Base-by-base conservation (phyloP, 2,888 invertebrate species). In the Tholera decimalis region DNA sequence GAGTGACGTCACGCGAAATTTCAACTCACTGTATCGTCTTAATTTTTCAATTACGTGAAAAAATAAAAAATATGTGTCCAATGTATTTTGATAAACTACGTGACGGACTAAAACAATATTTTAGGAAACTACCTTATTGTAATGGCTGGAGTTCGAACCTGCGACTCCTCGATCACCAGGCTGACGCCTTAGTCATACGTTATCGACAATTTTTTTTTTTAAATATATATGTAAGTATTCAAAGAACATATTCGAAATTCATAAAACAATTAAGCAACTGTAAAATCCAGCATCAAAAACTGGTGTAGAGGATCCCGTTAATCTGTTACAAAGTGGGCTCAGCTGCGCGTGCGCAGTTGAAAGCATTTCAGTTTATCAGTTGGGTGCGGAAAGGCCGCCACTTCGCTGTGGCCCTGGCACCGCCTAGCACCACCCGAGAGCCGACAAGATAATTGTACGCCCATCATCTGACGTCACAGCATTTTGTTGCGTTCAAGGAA, bases 331-430 rank as follows among this genome's bases (percentile, higher is more conserved):
- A 82, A 83, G 57, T 73, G 83, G 79, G 76, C 73, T 82, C 78
- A 82, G 78, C 60, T 87, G 91, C 91, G 89, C 89, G 82, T 76
- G 89, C 89, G 89, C 89, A 79, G 82, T 84, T 83, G 85, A 85
- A 87, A 90, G 89, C 83, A 83, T 88, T 88, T 87, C 73, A 79
- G 79, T 87, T 90, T 92, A 92, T 90, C 90, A 87, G 83, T 83
- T 83, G 84, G 88, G 89, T 84, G 88, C 89, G 89, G 89, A 89
- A 86, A 89, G 90, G 88, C 88, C 88, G 85, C 83, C 75, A 77
- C 71, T 76, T 70, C 70, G 57, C 73, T 73, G 79, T 86, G 86
- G 85, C 88, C 89, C 91, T 91, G 92, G 91, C 85, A 92, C 92
- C 88, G 89, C 89, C 90, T 89, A 90, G 90, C 86, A 92, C 91